Base-by-base conservation (phyloP, 37 sponge, comb jelly and placozoan species). In the Cladorhizidae sp. region DNA sequence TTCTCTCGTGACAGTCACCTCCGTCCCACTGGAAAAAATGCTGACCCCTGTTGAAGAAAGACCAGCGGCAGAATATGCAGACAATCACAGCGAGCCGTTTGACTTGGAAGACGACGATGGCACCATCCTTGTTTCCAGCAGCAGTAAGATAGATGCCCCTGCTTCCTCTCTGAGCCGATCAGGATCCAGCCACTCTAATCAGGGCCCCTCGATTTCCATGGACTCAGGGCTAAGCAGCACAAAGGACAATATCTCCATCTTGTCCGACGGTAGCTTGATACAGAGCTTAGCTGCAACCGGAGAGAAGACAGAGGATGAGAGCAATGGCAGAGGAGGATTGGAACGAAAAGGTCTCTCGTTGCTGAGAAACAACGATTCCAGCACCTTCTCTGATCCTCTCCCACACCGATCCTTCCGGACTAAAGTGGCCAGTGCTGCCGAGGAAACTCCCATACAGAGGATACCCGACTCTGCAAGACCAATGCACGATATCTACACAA, bases 1-100 rank as follows among this genome's bases (percentile, higher is more conserved):
- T 33, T 17, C 33, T 21, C 21, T 59, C 61, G 42, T 5, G 20
- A 55, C 51, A 36, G 6, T 2, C 23, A 45, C 9, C 5, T 17
- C 67, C 1, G 7, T 9, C 42, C 31, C 75, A 1, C 31, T 82
- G 18, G 74, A 82, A 50, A 72, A 82, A 40, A 73, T 82, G 73
- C 83, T 82, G 38, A 82, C 83, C 15, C 83, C 83, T 8, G 83
- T 82, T 2, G 54, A 72, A 42, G 83, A 82, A 36, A 18, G 70
- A 39, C 58, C 79, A 22, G 68, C 79, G 1, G 77, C 38, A 29
- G 80, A 79, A 52, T 33, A 17, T 57, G 64, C 70, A 45, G 35
- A 36, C 9, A 42, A 35, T 1, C 14, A 1, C 45, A 57, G 31
- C 62, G 1, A 6, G 0, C 5, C 42, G 1, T 73, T 65, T 0